phyloP scores from a whole-genome alignment of 2,888 invertebrate species.

The Teleogryllus oceanicus region DNA sequence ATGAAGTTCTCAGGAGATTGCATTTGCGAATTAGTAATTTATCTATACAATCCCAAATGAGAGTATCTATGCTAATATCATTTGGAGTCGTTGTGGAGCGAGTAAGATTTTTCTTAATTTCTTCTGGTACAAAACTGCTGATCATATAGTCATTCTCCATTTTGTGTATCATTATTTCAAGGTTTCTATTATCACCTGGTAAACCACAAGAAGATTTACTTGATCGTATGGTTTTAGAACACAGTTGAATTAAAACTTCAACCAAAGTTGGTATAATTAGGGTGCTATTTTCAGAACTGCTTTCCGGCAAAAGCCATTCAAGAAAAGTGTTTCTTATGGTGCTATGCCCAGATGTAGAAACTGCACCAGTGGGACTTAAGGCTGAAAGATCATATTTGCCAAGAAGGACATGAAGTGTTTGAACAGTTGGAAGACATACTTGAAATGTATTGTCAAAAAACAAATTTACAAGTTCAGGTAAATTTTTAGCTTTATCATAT shows the following conservation, averaged over 20 bases:
- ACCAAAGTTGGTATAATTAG: neutral
- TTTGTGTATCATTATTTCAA: neutral
- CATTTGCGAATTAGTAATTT: neutral
- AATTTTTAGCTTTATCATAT: neutral
- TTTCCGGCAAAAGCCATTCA: neutral
- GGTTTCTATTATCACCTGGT: neutral
- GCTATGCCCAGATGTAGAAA: neutral
- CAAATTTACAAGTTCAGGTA: neutral
- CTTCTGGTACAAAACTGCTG: neutral
- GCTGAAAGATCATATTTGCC: neutral
- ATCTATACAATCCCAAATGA: neutral
- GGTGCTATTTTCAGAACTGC: neutral
- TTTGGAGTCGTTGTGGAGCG: neutral
- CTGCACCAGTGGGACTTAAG: neutral
- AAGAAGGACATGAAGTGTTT: neutral
- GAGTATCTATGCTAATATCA: neutral
- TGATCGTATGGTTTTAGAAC: neutral
- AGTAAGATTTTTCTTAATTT: neutral
- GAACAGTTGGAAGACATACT: neutral
- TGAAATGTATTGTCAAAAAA: neutral
- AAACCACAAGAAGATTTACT: neutral
- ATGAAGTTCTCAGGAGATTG: neutral
- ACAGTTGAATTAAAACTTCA: neutral
- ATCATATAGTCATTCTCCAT: neutral
- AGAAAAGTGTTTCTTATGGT: neutral